Evolutionary conservation across 2,797 vertebrate species (phyloP), one percentile per base, ranked within the genome.

Genomic region (Liparis tanakae): DNA sequence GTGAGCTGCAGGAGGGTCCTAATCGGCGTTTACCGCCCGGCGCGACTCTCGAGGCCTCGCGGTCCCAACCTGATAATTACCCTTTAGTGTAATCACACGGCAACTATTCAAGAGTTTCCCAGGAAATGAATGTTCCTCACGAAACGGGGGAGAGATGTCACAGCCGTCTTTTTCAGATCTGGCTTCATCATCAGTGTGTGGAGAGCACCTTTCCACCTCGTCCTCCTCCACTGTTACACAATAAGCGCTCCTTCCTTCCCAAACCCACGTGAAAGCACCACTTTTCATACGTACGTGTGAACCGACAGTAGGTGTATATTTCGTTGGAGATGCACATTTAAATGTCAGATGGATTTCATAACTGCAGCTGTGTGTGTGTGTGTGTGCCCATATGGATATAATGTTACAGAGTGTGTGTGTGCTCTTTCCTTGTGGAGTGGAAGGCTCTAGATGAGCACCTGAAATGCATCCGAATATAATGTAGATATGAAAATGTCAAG

Each of bases 191-290:
- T 50, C 50, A 60, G 18, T 75, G 72, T 50, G 74, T 77, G 65
- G 65, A 53, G 75, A 48, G 74, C 66, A 62, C 65, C 63, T 65
- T 78, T 77, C 68, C 71, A 70, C 60, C 75, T 79, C 25, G 5
- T 79, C 83, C 87, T 85, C 87, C 84, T 83, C 87, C 85, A 80
- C 78, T 72, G 58, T 88, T 87, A 87, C 59, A 74, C 80, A 87
- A 86, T 81, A 51, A 39, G 70, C 81, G 51, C 64, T 66, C 48
- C 48, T 67, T 56, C 70, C 74, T 53, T 82, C 78, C 80, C 74
- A 81, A 85, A 80, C 87, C 88, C 82, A 87, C 88, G 30, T 76
- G 54, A 67, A 64, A 60, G 74, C 71, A 10, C 63, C 22, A 18
- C 59, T 60, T 53, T 64, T 81, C 46, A 18, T 56, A 39, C 70